phyloP scores from a whole-genome alignment of 2,113 vertebrate genomes.

The Sceloporus undulatus region DNA sequence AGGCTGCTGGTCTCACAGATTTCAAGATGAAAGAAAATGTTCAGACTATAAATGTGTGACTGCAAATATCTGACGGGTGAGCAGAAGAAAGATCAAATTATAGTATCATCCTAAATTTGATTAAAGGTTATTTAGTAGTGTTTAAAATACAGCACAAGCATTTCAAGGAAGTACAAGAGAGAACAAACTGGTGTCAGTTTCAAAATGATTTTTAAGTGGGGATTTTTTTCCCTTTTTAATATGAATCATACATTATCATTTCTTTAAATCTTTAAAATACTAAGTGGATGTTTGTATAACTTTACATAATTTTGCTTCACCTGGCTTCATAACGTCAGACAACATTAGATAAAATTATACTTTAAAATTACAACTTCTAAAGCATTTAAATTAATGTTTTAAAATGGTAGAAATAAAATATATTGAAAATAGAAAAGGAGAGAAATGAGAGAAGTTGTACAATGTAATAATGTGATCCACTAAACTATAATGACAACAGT shows the following conservation, averaged over 20 bases:
- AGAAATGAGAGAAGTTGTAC: conserved; percentile 49
- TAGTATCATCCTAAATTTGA: conserved; percentile 10
- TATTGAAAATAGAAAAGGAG: conserved; percentile 36
- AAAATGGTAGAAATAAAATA: conserved; percentile 52
- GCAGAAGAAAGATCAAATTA: background rate
- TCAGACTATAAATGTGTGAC: background rate
- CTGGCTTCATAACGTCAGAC: conserved; percentile 38
- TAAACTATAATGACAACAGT: conserved; percentile 40
- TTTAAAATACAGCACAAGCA: background rate
- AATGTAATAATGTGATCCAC: conserved; percentile 30
- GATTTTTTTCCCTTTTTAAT: background rate
- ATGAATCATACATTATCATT: background rate
- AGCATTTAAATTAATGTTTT: conserved; percentile 58
- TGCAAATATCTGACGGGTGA: background rate
- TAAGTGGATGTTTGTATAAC: conserved; percentile 47
- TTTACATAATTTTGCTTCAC: conserved; percentile 48
- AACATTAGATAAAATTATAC: conserved; percentile 55
- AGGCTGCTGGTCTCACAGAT: background rate
- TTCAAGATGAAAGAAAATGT: background rate
- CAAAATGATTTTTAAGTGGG: conserved; percentile 10
- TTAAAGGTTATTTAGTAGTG: conserved; percentile 8
- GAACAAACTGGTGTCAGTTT: background rate
- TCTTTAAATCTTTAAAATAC: conserved; percentile 20
- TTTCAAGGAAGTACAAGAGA: conserved; percentile 21
- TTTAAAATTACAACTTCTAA: conserved; percentile 50